Percentiles rank a stretch among this genome's conserved stretches.
Conservation (phyloP, 2,888 invertebrate genomes). For the Siphonodentalium dalli region DNA sequence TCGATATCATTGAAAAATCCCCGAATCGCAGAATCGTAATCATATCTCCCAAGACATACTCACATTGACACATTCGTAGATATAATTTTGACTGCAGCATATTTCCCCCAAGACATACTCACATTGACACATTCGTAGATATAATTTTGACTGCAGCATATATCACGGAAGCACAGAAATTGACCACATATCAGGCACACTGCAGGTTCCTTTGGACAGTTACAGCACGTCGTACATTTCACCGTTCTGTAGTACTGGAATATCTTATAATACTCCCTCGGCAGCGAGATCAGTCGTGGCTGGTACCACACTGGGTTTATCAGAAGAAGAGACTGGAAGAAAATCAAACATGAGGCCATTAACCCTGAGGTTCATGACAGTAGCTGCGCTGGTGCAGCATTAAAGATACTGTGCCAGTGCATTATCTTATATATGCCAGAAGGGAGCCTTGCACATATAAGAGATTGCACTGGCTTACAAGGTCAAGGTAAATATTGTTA, state of each 20-base stretch:
- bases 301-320: slow-evolving; percentile 68
- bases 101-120: too few species aligned
- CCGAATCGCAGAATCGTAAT: too few species aligned
- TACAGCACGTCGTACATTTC: slow-evolving; percentile 86
- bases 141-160: slow-evolving; percentile 70
- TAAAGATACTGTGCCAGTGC: too few species aligned
- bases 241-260: slow-evolving; percentile 92
- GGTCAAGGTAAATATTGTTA: too few species aligned
- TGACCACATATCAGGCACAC: slow-evolving; percentile 92
- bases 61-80: slow-evolving; percentile 85
- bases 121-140: slow-evolving; percentile 86
- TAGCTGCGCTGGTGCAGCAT: too few species aligned
- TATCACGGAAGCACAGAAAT: slow-evolving; percentile 79
- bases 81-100: slow-evolving; percentile 71
- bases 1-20: too few species aligned
- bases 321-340: slow-evolving; percentile 45
- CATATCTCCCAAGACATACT: too few species aligned
- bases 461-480: too few species aligned
- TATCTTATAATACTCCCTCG: slow-evolving; percentile 88
- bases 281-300: slow-evolving; percentile 84
- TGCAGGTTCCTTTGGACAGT: slow-evolving; percentile 88
- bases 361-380: too few species aligned
- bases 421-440: too few species aligned
- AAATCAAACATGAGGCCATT: too few species aligned
- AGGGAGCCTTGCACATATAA: too few species aligned